Evolutionary conservation across 2,113 vertebrate species (phyloP).

Genomic region (Nothobranchius kuhntae): DNA sequence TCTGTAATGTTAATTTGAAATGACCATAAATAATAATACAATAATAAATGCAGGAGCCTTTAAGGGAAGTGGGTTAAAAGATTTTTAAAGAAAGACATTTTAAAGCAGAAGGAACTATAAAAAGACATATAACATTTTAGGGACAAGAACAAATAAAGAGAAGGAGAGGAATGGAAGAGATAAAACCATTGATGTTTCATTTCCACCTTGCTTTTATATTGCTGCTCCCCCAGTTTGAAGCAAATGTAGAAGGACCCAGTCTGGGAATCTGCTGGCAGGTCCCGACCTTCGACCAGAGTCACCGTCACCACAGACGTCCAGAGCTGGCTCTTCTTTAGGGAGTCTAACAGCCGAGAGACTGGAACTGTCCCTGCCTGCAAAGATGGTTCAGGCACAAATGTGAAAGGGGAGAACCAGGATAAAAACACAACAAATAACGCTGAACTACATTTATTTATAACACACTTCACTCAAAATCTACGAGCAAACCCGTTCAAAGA

Average conservation of each 20-base stretch:
- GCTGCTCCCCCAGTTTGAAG: conserved; percentile 91
- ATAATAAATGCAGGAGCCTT: neutral
- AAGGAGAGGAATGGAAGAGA: neutral
- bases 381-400: neutral
- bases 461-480: too few relatives aligned
- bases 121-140: too few relatives aligned
- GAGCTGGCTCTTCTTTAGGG: conserved; percentile 86
- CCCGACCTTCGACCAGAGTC: conserved; percentile 86
- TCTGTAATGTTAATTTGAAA: too few relatives aligned
- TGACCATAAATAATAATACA: too few relatives aligned
- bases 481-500: neutral
- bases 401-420: neutral
- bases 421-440: neutral
- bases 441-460: too few relatives aligned
- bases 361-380: conserved; percentile 41
- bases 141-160: neutral
- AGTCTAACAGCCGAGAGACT: conserved; percentile 70
- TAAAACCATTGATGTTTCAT: neutral
- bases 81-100: too few relatives aligned
- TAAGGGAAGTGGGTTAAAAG: neutral
- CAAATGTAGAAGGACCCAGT: conserved; percentile 85
- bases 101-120: too few relatives aligned
- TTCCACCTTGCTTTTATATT: conserved; percentile 92
- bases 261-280: conserved; percentile 78
- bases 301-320: conserved; percentile 89